Percentiles rank a stretch among this genome's conserved stretches.
These are phyloP conservation scores for Pogonomyrmex barbatus DNA, from an alignment of 1,140 invertebrate species.

Conservation along the genomic window DNA sequence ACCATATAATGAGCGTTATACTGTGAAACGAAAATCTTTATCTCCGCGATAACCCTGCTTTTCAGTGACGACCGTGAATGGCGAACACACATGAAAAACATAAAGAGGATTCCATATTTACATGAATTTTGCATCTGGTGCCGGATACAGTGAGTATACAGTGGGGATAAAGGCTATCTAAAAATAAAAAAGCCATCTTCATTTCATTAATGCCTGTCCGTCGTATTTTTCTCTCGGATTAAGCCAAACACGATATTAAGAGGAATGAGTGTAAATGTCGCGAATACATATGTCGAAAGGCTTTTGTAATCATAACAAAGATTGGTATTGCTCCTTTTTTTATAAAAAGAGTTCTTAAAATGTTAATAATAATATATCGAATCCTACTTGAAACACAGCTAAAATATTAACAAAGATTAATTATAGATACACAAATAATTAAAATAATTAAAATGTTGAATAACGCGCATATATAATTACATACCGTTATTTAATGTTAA, in stretches of 20 bases:
- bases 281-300: not conserved
- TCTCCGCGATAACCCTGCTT: slow-evolving; percentile 41
- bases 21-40: slow-evolving; percentile 40
- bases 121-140: slow-evolving; percentile 37
- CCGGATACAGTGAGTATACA: not conserved
- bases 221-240: slow-evolving; percentile 2
- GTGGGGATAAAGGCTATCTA: slow-evolving; percentile 6
- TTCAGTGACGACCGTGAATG: slow-evolving; percentile 40
- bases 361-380: slow-evolving; percentile 2
- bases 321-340: not conserved
- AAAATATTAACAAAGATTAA: slow-evolving; percentile 17
- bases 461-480: not conserved
- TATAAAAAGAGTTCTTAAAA: not conserved
- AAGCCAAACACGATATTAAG: slow-evolving; percentile 37
- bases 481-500: slow-evolving; percentile 25
- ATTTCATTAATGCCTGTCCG: slow-evolving; percentile 56
- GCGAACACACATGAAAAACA: slow-evolving; percentile 26
- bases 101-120: slow-evolving; percentile 41
- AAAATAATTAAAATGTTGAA: slow-evolving; percentile 34
- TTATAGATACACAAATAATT: not conserved
- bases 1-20: slow-evolving; percentile 40
- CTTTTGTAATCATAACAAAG: not conserved
- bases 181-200: slow-evolving; percentile 49
- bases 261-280: not conserved
- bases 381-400: not conserved